phyloP scores from a whole-genome alignment of 2,113 vertebrate genomes.

The Nothocercus nigrocapillus region DNA sequence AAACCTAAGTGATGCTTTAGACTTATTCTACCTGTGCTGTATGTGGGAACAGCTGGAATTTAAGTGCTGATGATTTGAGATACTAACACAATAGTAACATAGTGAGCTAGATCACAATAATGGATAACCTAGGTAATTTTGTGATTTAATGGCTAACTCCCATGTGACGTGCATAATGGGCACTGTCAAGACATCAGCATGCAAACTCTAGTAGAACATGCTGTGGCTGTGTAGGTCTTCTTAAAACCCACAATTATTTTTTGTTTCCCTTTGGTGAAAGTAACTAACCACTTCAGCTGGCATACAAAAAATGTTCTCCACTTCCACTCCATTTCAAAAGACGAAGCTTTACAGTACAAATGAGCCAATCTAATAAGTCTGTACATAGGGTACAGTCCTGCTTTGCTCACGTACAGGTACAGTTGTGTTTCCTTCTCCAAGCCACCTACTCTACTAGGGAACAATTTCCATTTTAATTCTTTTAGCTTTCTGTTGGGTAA shows the following conservation, averaged over 20 bases:
- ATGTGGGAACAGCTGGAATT: background rate
- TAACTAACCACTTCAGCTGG: background rate
- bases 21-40: background rate
- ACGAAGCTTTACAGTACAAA: background rate
- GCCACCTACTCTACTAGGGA: background rate
- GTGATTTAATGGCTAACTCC: background rate
- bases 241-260: background rate
- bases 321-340: background rate
- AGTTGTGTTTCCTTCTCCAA: background rate
- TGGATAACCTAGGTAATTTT: background rate
- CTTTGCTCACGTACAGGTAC: background rate
- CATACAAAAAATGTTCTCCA: background rate
- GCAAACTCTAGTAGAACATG: background rate
- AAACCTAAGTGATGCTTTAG: background rate
- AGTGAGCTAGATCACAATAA: background rate
- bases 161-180: background rate
- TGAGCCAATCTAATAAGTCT: background rate
- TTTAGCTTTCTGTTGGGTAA: background rate
- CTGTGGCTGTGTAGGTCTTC: background rate
- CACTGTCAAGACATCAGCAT: background rate
- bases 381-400: background rate
- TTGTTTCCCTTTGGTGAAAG: background rate
- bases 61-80: background rate
- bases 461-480: background rate
- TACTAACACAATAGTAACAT: background rate